phyloP scores from a whole-genome alignment of 2,888 invertebrate species.

The Calephelis perditalis region DNA sequence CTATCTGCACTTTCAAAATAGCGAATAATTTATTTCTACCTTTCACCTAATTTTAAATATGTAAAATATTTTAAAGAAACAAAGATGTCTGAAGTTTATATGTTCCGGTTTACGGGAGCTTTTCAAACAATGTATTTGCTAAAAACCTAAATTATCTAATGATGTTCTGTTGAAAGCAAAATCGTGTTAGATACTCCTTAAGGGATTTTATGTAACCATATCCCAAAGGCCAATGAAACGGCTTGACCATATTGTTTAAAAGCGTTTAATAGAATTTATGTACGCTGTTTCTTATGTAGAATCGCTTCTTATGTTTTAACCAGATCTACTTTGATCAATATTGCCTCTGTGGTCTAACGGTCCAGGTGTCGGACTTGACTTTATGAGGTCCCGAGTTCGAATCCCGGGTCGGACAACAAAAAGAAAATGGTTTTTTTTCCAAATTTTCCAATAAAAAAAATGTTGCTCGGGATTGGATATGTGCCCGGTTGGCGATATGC shows the following conservation, averaged over 20 bases:
- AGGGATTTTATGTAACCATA: constrained; percentile 63
- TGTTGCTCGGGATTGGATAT: too few relatives aligned
- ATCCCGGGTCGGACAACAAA: too few relatives aligned
- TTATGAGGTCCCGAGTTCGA: too few relatives aligned
- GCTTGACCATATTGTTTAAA: constrained; percentile 52
- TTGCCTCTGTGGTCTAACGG: too few relatives aligned
- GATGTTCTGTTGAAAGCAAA: constrained; percentile 51
- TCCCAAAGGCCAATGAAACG: constrained; percentile 64
- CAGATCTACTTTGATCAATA: too few relatives aligned
- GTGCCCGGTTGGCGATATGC: too few relatives aligned
- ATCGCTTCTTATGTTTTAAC: not conserved
- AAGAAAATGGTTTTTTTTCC: too few relatives aligned
- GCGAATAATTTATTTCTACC: too few relatives aligned
- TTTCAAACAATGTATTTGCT: constrained; percentile 2
- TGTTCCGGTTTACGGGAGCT: constrained; percentile 8
- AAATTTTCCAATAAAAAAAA: too few relatives aligned
- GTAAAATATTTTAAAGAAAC: not conserved
- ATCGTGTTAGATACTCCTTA: constrained; percentile 60
- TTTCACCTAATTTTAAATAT: too few relatives aligned
- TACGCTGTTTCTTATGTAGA: not conserved
- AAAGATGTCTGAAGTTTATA: constrained; percentile 3
- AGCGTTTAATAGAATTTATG: constrained; percentile 15
- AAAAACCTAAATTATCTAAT: constrained; percentile 12
- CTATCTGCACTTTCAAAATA: too few relatives aligned
- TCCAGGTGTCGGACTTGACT: too few relatives aligned